phyloP scores from a whole-genome alignment of 2,113 vertebrate species.

The Poeciliopsis retropinna region DNA sequence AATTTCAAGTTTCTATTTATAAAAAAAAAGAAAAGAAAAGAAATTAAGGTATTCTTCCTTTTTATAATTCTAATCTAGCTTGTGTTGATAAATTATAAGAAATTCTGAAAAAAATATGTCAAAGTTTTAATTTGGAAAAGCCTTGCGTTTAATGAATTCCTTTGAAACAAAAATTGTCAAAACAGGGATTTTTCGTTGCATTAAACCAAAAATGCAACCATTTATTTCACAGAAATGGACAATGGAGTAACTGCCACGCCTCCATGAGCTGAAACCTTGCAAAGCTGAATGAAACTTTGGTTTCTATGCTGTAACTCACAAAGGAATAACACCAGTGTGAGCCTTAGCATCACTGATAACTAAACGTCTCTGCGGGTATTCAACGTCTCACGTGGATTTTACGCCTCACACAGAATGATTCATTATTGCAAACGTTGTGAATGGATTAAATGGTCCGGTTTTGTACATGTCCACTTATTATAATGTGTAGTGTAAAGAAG shows the following conservation, averaged over 20 bases:
- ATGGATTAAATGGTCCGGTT: not conserved
- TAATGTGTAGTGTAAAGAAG: constrained; percentile 5
- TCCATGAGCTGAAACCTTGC: not conserved
- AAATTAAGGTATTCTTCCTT: too few species aligned
- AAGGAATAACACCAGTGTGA: not conserved
- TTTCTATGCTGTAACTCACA: not conserved
- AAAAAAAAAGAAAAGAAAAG: too few species aligned
- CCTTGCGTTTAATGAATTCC: not conserved
- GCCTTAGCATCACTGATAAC: not conserved
- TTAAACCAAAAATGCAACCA: not conserved
- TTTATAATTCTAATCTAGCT: too few species aligned
- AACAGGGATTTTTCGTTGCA: too few species aligned
- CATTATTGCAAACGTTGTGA: not conserved
- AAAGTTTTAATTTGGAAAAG: not conserved
- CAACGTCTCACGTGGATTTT: constrained; percentile 4
- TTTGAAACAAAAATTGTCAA: not conserved
- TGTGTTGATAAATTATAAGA: too few species aligned
- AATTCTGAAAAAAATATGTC: too few species aligned
- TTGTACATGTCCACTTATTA: constrained; percentile 5
- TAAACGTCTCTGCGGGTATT: not conserved
- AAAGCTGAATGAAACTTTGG: not conserved
- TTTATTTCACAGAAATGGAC: not conserved
- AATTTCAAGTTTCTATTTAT: too few species aligned
- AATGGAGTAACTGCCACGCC: not conserved
- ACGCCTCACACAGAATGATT: not conserved